A percentile compares a stretch with the other conserved stretches of the same genome.
These are phyloP conservation scores for Microtus oregoni DNA, from an alignment of 2,113 vertebrate species.

Conservation along the genomic window DNA sequence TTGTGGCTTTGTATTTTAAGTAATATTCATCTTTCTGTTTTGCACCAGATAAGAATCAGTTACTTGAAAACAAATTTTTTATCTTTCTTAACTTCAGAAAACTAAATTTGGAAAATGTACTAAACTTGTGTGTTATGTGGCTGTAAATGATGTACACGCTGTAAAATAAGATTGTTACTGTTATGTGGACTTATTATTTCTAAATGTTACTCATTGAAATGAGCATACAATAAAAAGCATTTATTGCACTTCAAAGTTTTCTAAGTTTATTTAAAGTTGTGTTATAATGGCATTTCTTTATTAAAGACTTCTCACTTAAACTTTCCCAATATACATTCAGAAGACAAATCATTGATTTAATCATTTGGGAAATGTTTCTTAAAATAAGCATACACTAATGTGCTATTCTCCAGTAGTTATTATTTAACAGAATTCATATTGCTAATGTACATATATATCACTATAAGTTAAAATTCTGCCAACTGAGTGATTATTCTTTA, in stretches of 20 bases:
- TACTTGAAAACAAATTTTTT: conserved; percentile 90
- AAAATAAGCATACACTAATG: neutral
- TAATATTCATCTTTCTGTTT: conserved; percentile 88
- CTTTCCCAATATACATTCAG: conserved; percentile 22
- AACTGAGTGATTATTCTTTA: conserved; percentile 37
- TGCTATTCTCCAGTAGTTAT: conserved; percentile 17
- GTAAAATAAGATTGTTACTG: conserved; percentile 92
- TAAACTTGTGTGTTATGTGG: conserved; percentile 89
- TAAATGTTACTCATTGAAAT: conserved; percentile 91
- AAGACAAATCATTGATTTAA: conserved; percentile 40
- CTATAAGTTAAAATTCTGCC: conserved; percentile 23
- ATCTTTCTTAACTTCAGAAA: conserved; percentile 89
- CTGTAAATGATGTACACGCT: conserved; percentile 92
- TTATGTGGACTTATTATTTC: conserved; percentile 91
- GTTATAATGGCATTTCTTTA: conserved; percentile 21
- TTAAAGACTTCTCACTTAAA: conserved; percentile 65
- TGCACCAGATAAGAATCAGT: conserved; percentile 92
- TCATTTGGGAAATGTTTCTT: conserved; percentile 38
- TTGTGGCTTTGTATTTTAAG: conserved; percentile 90
- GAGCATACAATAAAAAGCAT: conserved; percentile 91
- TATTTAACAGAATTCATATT: conserved; percentile 38
- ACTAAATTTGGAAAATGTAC: conserved; percentile 88
- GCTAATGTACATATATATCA: neutral
- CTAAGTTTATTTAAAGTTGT: conserved; percentile 79
- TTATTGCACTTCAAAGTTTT: conserved; percentile 88